Evolutionary conservation across 2,888 invertebrate genomes (phyloP).

Genomic region (Aspidapion aeneum): DNA sequence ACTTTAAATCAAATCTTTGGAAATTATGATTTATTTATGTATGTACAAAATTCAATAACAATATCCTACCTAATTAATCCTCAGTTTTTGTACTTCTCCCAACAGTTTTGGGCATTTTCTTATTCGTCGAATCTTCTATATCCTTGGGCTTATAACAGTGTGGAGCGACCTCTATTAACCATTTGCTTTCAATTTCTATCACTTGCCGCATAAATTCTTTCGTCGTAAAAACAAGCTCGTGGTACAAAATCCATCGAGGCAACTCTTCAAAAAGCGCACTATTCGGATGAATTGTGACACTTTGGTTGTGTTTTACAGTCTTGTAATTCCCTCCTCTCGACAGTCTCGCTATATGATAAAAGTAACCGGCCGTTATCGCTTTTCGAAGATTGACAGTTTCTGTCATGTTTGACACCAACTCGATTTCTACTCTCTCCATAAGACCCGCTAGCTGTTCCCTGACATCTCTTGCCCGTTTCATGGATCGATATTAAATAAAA

Average conservation of each 20-base stretch:
- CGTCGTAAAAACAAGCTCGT: conserved; percentile 96
- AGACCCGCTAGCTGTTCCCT: conserved; percentile 92
- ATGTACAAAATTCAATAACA: too few species aligned
- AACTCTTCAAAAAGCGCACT: conserved; percentile 94
- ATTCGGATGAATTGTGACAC: conserved; percentile 98
- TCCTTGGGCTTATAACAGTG: conserved; percentile 98
- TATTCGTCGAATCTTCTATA: conserved; percentile 91
- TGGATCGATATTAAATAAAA: conserved; percentile 92
- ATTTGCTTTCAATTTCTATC: conserved; percentile 95
- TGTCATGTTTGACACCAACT: conserved; percentile 76
- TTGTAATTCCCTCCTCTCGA: conserved; percentile 94
- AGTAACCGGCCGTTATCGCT: conserved; percentile 95
- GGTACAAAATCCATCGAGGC: conserved; percentile 95
- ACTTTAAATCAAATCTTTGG: too few species aligned
- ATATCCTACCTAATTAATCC: too few species aligned
- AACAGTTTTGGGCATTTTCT: conserved; percentile 95
- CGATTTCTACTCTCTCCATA: conserved; percentile 97
- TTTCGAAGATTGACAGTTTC: conserved; percentile 90
- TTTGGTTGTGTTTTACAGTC: conserved; percentile 96
- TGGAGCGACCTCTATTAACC: conserved; percentile 97
- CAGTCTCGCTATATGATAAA: conserved; percentile 94
- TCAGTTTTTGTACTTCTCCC: conserved; percentile 58
- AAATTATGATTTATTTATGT: too few species aligned
- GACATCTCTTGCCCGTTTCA: conserved; percentile 94
- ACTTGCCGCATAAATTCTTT: conserved; percentile 99